phyloP scores from a whole-genome alignment of 2,113 vertebrate genomes.

The Dipodomys ordii region DNA sequence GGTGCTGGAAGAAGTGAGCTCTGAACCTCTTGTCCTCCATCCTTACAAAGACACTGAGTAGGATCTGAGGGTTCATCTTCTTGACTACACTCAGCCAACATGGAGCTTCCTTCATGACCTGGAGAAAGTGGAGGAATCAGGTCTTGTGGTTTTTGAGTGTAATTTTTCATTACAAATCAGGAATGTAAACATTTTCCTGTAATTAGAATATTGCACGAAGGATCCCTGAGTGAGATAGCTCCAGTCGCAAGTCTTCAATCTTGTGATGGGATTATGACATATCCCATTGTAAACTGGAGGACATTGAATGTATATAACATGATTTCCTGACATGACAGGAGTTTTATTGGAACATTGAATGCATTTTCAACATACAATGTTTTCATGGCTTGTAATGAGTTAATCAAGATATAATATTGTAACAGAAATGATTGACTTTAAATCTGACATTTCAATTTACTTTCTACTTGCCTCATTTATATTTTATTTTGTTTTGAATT shows the following conservation, averaged over 20 bases:
- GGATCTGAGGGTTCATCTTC: not conserved
- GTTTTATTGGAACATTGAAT: not conserved
- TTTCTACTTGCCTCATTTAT: not conserved
- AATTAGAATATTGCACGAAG: not conserved
- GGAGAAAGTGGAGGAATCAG: not conserved
- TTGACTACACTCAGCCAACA: no score
- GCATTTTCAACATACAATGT: not conserved
- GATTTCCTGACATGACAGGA: not conserved
- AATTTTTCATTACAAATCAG: not conserved
- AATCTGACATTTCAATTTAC: not conserved
- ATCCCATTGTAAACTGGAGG: not conserved
- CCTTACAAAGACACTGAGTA: no score
- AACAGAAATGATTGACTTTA: not conserved
- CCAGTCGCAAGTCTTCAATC: not conserved
- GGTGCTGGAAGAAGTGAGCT: not conserved
- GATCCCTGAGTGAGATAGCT: not conserved
- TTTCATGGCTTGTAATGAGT: not conserved
- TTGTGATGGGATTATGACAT: not conserved
- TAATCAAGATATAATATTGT: not conserved
- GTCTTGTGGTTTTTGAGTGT: not conserved
- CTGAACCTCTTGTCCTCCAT: accelerated
- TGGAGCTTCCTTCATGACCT: not conserved
- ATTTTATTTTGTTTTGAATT: not conserved
- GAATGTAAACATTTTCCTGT: not conserved
- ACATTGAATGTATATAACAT: not conserved